Evolutionary conservation across 2,797 vertebrate species (phyloP), one percentile per base, ranked within the genome.

Genomic region (Gymnocypris eckloni): DNA sequence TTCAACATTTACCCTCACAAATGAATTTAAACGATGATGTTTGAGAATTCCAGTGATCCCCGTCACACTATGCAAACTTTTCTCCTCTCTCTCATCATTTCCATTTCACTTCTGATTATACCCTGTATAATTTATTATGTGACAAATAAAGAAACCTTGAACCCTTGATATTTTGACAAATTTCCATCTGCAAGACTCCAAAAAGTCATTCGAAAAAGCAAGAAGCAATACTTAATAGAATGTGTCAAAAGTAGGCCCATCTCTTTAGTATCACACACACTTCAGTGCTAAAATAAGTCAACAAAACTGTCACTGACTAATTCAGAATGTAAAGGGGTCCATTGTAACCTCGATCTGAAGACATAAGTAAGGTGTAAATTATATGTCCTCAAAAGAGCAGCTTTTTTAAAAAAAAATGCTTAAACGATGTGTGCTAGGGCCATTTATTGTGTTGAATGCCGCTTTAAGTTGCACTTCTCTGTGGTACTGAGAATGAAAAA

Each of bases 401-500:
- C 13, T 67, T 83, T 39, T 54, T 59, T 54, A 13, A n/a, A 39
- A 78, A 72, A 39, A 78, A 72, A 45, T 10, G 82, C 18, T 79
- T 82, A 56, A 33, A 79, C 20, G 10, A 25, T 39, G 25, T 16
- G 37, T 50, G 70, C 25, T 15, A n/a, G 12, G 79, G 78, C 15
- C 59, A 43, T 37, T 82, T 33, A 41, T 41, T 45, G 48, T 59
- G 48, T 22, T 78, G 18, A 67, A 4, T 28, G 39, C 64, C 50
- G n/a, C 12, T 71, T 71, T 75, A 83, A 76, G 81, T 83, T 86
- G 89, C 88, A 81, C 90, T 75, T 12, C 69, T 85, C 89, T 76
- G 88, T 91, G 72, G 25, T 87, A 90, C 90, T 79, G 85, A 79
- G 85, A 89, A 89, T 92, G 91, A 92, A 91, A 91, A 92, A 93